Evolutionary conservation across 2,797 vertebrate genomes (phyloP).

Genomic region (Fringilla coelebs): DNA sequence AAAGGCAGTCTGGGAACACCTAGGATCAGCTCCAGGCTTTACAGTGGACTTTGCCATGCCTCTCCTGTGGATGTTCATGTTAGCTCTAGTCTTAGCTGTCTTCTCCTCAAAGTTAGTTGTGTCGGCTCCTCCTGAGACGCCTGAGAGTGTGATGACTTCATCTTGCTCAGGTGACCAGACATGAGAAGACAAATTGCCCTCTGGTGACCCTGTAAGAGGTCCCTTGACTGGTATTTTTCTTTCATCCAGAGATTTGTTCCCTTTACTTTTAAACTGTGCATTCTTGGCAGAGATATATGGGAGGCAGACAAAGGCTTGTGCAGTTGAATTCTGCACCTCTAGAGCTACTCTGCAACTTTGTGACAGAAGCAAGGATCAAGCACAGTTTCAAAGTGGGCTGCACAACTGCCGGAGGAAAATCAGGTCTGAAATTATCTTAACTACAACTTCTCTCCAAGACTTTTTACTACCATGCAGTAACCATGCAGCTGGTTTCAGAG

Average conservation of each 20-base stretch:
- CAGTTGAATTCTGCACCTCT: background rate
- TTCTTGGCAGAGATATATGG: background rate
- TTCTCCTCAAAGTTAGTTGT: background rate
- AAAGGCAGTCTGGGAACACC: background rate
- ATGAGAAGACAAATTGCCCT: background rate
- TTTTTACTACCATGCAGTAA: background rate
- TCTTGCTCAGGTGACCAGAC: background rate
- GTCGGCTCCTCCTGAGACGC: background rate
- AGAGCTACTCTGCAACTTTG: background rate
- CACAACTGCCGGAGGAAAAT: background rate
- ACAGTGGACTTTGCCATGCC: background rate
- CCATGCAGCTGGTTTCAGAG: background rate
- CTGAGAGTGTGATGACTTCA: rapidly evolving
- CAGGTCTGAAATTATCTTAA: background rate
- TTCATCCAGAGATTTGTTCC: background rate
- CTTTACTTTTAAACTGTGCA: background rate
- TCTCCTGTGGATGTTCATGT: rapidly evolving
- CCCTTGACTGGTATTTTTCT: background rate
- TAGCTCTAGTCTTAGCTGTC: background rate
- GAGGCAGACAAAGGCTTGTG: rapidly evolving
- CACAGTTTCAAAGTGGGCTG: background rate
- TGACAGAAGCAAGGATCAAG: background rate
- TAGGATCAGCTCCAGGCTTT: background rate
- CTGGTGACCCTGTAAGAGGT: background rate
- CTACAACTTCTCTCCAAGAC: background rate